phyloP scores from a whole-genome alignment of 2,113 vertebrate species.

The Prolemur simus region DNA sequence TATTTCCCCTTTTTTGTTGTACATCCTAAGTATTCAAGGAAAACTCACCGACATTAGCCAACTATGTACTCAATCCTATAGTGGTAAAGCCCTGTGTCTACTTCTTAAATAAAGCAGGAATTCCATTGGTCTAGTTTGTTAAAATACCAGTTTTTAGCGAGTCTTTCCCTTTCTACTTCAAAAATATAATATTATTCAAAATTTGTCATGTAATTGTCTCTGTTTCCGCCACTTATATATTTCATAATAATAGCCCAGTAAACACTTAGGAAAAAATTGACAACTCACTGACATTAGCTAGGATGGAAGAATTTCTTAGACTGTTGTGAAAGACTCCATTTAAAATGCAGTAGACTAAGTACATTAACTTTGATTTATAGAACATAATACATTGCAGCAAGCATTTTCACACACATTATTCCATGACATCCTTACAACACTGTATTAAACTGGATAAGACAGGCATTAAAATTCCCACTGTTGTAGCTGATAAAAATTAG shows the following conservation, averaged over 20 bases:
- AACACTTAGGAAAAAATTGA: not conserved
- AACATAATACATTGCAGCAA: not conserved
- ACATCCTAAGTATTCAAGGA: conserved; percentile 1
- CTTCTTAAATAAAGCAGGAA: not conserved
- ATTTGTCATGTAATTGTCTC: not conserved
- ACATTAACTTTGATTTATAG: not conserved
- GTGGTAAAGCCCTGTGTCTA: fast-evolving
- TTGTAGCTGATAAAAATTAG: not conserved
- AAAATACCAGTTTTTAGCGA: not conserved
- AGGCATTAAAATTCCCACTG: not conserved
- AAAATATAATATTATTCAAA: not conserved
- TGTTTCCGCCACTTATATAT: not conserved
- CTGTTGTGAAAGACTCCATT: not conserved
- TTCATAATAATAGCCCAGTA: not conserved
- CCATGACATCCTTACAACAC: not conserved
- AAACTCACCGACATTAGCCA: not conserved
- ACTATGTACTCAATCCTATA: not conserved
- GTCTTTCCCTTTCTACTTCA: not conserved
- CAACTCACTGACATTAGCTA: not conserved
- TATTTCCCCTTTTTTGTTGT: conserved; percentile 2
- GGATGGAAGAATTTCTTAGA: not conserved
- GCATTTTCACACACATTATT: not conserved
- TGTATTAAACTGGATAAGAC: not conserved
- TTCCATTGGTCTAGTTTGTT: not conserved
- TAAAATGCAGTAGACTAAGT: not conserved